A percentile compares a stretch with the other conserved stretches of the same genome.
phyloP scores from a whole-genome alignment of 2,888 invertebrate genomes.

The Drosophila paranaensis region DNA sequence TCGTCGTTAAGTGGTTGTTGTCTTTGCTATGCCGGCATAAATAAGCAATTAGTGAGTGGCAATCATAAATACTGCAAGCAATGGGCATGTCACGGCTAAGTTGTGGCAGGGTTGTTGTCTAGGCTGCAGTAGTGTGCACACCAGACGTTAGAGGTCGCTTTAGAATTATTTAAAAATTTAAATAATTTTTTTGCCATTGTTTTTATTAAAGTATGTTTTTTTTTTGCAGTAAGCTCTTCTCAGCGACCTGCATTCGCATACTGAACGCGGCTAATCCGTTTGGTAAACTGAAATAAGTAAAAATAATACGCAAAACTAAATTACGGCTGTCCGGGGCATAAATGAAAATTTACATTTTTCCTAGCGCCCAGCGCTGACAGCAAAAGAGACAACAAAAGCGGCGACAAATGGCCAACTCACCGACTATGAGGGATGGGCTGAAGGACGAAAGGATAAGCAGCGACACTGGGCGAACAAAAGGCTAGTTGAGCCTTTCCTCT shows the following conservation, averaged over 20 bases:
- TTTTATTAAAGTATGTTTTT: no score
- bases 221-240: not conserved
- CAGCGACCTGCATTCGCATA: no score
- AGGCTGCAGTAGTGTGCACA: not conserved
- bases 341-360: constrained; percentile 56
- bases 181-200: not conserved
- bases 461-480: not conserved
- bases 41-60: not conserved
- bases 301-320: constrained; percentile 45
- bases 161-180: not conserved
- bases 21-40: not conserved
- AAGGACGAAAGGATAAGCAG: not conserved
- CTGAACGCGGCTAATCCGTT: constrained; percentile 40
- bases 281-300: constrained; percentile 41
- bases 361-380: constrained; percentile 26
- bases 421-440: not conserved
- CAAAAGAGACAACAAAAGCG: constrained; percentile 31
- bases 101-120: constrained; percentile 10
- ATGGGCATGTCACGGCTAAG: not conserved
- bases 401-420: constrained; percentile 48
- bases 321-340: constrained; percentile 33
- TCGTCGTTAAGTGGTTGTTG: not conserved
- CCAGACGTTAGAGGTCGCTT: not conserved
- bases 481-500: constrained; percentile 6
- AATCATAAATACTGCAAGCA: no score